Percentiles rank a stretch among this genome's conserved stretches.
These are phyloP conservation scores for Peromyscus polionotus DNA, from an alignment of 2,113 vertebrate species.

Conservation along the genomic window DNA sequence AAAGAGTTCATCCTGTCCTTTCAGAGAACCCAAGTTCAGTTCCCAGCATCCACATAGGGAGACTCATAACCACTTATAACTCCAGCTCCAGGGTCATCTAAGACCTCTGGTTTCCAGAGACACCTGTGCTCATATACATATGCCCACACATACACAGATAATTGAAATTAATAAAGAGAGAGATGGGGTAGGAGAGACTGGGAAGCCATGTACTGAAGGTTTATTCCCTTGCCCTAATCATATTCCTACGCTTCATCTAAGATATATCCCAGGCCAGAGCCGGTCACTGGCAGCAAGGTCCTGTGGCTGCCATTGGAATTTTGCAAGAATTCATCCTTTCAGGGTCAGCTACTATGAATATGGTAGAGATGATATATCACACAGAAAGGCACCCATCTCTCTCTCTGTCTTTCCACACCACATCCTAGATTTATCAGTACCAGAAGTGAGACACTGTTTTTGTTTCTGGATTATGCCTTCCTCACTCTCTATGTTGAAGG, in stretches of 20 bases:
- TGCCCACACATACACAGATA: too few relatives aligned
- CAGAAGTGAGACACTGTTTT: slow-evolving; percentile 10
- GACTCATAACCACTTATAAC: not conserved
- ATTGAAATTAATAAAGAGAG: not conserved
- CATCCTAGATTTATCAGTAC: not conserved
- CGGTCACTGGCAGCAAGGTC: not conserved
- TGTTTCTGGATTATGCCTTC: not conserved
- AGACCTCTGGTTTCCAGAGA: not conserved
- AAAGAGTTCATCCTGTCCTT: not conserved
- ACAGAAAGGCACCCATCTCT: not conserved
- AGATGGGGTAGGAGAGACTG: not conserved
- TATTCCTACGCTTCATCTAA: not conserved
- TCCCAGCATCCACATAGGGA: too few relatives aligned
- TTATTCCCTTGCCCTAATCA: not conserved
- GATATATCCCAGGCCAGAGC: not conserved
- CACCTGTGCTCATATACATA: too few relatives aligned
- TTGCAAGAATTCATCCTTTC: not conserved
- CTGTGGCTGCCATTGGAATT: not conserved
- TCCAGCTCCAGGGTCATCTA: not conserved
- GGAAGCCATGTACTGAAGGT: not conserved
- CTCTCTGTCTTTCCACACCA: slow-evolving; percentile 1
- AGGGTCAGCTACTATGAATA: not conserved
- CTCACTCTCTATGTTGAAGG: not conserved
- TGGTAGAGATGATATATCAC: not conserved
- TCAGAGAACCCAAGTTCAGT: not conserved